A percentile compares a stretch with the other conserved stretches of the same genome.
Conservation (phyloP, 2,888 invertebrate genomes). For the Drosophila rubida region DNA sequence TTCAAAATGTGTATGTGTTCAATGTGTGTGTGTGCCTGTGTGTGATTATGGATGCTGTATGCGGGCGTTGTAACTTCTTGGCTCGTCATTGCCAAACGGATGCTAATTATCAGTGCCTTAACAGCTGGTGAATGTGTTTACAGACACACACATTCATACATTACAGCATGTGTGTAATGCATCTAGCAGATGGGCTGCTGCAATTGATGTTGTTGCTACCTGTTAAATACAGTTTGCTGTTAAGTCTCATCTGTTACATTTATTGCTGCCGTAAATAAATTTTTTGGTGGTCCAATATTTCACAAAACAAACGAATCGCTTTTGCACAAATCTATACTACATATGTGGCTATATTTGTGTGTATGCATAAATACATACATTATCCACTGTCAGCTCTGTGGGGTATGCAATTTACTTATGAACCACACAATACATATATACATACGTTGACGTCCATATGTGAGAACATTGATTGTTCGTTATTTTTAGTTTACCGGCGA, state of each 20-base stretch:
- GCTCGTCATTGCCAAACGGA: slow-evolving; percentile 25
- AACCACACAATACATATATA: not conserved
- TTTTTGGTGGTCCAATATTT: slow-evolving; percentile 1
- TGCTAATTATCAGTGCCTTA: slow-evolving; percentile 20
- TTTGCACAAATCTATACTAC: not conserved
- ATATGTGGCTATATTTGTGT: not conserved
- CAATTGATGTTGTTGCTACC: not conserved
- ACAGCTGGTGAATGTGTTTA: slow-evolving; percentile 13
- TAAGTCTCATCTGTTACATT: not conserved
- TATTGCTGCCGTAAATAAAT: not conserved
- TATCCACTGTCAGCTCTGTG: slow-evolving; percentile 1
- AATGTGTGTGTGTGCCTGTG: not conserved
- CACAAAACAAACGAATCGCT: not conserved
- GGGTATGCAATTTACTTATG: slow-evolving; percentile 16
- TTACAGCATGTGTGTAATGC: not conserved
- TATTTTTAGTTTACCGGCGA: slow-evolving; percentile 4
- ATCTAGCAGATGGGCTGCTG: not conserved
- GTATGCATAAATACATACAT: not conserved
- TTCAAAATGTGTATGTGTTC: not conserved
- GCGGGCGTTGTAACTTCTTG: slow-evolving; percentile 20
- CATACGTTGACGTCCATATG: not conserved
- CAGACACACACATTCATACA: not conserved
- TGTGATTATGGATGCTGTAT: slow-evolving; percentile 12
- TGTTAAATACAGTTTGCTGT: not conserved
- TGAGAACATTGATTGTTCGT: slow-evolving; percentile 5